Evolutionary conservation across 2,113 vertebrate species (phyloP), one percentile per base, ranked within the genome.

Genomic region (Chascanopsetta lugubris): DNA sequence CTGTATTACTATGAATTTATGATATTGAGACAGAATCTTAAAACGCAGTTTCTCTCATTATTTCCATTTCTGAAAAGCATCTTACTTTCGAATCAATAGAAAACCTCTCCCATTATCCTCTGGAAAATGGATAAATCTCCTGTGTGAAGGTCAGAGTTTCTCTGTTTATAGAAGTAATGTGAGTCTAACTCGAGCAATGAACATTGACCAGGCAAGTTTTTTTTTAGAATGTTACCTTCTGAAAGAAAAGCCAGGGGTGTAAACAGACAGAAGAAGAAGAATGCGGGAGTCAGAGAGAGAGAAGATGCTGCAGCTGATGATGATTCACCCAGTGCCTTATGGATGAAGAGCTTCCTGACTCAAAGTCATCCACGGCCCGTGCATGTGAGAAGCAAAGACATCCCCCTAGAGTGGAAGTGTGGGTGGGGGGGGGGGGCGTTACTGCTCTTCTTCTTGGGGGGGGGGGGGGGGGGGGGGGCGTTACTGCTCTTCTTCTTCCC

Each of bases 261-360:
- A 77, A 54, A 79, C 49, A 49, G 40, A 71, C 57, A 51, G 46
- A 20, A 72, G 29, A 71, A 75, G 12, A 55, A 66, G 43, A 65
- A 67, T 36, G 50, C 27, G 18, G 26, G 60, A 53, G 50, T 75
- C 53, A 45, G 49, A 27, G 65, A 25, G 32, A 48, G 50, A 60
- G 29, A 60, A 6, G 46, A 60, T 38, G 59, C 46, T 72, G 71
- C n/a, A n/a, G n/a, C n/a, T 73, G 65, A 40, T 70, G 75, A 75
- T 88, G 86, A 90, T 74, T 90, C 85, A 90, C 75, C 4, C 24
- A 38, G 47, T 66, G 75, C 67, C 77, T 80, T 70, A 61, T 83
- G 77, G 82, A 76, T 59, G 75, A 82, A 77, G 27, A 67, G 60
- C 77, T 75, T 20, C 75, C 72, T 69, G 80, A 84, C 79, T 87